Percentiles rank a stretch among this genome's conserved stretches.
These are phyloP conservation scores for Engystomops pustulosus DNA, from an alignment of 2,113 vertebrate species.

Conservation along the genomic window DNA sequence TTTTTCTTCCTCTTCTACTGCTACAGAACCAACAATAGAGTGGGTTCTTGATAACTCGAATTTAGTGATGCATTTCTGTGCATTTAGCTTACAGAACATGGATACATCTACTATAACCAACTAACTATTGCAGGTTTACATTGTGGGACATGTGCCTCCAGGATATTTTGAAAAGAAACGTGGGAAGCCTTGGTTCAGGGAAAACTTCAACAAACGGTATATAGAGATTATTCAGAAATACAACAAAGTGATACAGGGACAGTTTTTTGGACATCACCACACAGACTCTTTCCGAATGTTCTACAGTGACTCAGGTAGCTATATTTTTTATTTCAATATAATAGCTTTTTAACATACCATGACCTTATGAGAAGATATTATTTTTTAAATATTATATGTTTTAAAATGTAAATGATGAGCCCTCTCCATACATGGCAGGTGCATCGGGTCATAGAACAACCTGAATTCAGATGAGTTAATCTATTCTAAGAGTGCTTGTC, in stretches of 20 bases:
- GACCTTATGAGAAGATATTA: no score
- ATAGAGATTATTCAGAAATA: slow-evolving; percentile 79
- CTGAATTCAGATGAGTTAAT: no score
- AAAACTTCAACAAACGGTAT: slow-evolving; percentile 81
- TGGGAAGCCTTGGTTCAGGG: slow-evolving; percentile 82
- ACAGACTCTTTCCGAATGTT: slow-evolving; percentile 93
- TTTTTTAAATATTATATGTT: no score
- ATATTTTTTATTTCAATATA: neutral
- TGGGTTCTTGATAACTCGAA: no score
- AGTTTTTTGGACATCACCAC: slow-evolving; percentile 97
- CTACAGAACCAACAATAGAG: no score
- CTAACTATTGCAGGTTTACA: slow-evolving; percentile 79
- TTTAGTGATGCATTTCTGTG: no score
- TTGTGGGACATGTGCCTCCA: slow-evolving; percentile 89
- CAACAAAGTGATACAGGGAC: slow-evolving; percentile 81
- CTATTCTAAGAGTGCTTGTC: no score
- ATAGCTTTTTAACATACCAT: neutral
- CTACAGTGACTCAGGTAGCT: slow-evolving; percentile 78
- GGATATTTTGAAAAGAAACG: slow-evolving; percentile 94
- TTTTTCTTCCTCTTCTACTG: no score
- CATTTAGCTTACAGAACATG: no score
- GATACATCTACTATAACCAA: neutral
- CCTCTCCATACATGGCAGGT: no score
- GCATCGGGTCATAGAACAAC: no score
- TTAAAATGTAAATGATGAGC: no score